These are phyloP conservation scores for Phyllostomus discolor DNA, from an alignment of 2,113 vertebrate species.

Conservation along the genomic window DNA sequence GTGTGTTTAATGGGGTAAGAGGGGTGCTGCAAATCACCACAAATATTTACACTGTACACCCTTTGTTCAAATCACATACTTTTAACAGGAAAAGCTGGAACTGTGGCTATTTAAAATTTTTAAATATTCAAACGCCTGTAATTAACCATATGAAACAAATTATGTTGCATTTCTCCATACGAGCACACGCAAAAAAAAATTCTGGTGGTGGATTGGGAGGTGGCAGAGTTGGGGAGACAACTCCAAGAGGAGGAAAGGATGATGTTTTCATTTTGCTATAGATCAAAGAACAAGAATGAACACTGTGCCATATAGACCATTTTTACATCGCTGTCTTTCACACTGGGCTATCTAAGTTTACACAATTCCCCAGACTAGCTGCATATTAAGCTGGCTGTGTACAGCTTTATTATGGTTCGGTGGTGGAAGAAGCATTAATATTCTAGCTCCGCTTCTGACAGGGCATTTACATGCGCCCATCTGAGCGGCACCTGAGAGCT, in stretches of 20 bases:
- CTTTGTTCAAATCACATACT: constrained; percentile 77
- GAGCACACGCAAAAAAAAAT: constrained; percentile 42
- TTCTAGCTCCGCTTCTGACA: constrained; percentile 84
- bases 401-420: constrained; percentile 84
- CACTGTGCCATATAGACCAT: constrained; percentile 73
- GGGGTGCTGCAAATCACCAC: constrained; percentile 65
- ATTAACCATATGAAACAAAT: constrained; percentile 73
- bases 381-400: constrained; percentile 83
- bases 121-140: constrained; percentile 70
- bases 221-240: constrained; percentile 62
- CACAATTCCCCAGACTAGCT: constrained; percentile 83
- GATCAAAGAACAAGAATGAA: constrained; percentile 79
- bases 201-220: constrained; percentile 37
- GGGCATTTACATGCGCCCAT: constrained; percentile 88
- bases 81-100: constrained; percentile 66
- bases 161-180: constrained; percentile 55
- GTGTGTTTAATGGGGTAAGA: constrained; percentile 56
- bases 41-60: constrained; percentile 63
- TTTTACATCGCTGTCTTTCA: constrained; percentile 80
- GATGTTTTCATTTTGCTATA: constrained; percentile 76
- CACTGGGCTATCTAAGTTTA: constrained; percentile 80
- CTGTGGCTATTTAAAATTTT: constrained; percentile 67
- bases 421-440: constrained; percentile 83
- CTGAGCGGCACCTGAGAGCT: constrained; percentile 87
- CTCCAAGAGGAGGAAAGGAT: constrained; percentile 50